Evolutionary conservation across 2,113 vertebrate species (phyloP).

Genomic region (Vidua chalybeata): DNA sequence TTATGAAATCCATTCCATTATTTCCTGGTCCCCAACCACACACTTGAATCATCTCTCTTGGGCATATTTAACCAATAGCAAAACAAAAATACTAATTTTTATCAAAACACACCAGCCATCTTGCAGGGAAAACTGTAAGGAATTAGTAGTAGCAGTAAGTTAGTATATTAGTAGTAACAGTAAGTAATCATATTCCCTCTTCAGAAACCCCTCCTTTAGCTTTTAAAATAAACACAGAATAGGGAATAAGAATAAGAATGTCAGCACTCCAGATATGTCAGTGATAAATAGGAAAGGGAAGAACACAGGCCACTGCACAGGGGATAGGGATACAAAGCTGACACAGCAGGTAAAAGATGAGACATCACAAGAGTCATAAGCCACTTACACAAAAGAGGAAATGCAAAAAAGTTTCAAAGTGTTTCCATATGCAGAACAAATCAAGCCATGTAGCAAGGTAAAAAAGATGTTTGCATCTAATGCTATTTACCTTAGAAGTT

Average conservation of each 20-base stretch:
- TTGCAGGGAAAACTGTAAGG: neutral
- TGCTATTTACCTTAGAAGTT: slow-evolving; percentile 19
- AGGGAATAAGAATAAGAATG: neutral
- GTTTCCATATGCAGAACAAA: slow-evolving; percentile 36
- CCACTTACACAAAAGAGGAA: neutral
- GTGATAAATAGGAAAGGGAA: neutral
- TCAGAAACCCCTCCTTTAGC: neutral
- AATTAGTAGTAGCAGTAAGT: neutral
- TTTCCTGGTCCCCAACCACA: neutral
- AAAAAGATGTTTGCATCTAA: slow-evolving; percentile 42
- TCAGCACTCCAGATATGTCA: neutral
- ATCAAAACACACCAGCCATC: neutral
- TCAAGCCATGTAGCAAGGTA: neutral
- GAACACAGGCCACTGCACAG: neutral
- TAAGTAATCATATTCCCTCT: neutral
- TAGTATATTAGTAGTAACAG: neutral
- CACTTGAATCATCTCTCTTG: neutral
- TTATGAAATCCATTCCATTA: neutral
- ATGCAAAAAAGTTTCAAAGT: neutral
- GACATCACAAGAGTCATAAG: neutral
- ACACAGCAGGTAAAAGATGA: neutral
- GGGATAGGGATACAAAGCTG: neutral
- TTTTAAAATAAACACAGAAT: neutral
- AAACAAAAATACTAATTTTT: neutral
- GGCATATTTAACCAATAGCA: neutral